Evolutionary conservation across 2,797 vertebrate genomes (phyloP).

Genomic region (Leptodactylus fallax): DNA sequence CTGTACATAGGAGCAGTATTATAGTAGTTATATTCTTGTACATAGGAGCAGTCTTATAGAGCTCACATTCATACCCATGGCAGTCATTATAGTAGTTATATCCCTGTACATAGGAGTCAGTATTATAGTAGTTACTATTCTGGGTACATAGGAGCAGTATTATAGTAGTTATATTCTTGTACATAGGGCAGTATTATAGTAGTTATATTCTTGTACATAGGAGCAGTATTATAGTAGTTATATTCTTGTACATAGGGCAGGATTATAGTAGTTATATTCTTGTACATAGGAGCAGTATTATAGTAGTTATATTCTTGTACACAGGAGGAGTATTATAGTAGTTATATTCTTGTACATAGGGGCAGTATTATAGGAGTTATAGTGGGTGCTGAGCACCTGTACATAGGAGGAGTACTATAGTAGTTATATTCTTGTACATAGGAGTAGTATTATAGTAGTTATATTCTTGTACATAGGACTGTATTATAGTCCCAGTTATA

Average conservation of each 20-base stretch:
- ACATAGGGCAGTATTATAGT: conserved; percentile 5
- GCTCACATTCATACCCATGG: too few relatives aligned
- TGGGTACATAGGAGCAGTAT: background rate
- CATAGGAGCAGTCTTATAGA: background rate
- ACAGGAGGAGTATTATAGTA: conserved; percentile 3
- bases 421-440: conserved; percentile 15
- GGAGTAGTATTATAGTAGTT: conserved; percentile 9
- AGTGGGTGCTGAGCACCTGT: too few relatives aligned
- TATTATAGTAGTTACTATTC: background rate
- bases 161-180: conserved; percentile 3
- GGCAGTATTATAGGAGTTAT: too few relatives aligned
- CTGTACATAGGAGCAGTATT: background rate
- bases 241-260: conserved; percentile 11
- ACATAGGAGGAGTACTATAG: conserved; percentile 9
- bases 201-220: conserved; percentile 5
- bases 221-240: conserved; percentile 4
- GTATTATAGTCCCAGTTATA: conserved; percentile 7
- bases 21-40: conserved; percentile 3
- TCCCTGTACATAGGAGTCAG: background rate
- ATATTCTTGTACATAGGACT: background rate
- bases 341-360: too few relatives aligned
- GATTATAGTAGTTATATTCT: conserved; percentile 10
- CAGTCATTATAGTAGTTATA: conserved; percentile 8
- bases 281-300: too few relatives aligned
- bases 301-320: conserved; percentile 3